Evolutionary conservation across 2,113 vertebrate species (phyloP).

Genomic region (Columba janthina): DNA sequence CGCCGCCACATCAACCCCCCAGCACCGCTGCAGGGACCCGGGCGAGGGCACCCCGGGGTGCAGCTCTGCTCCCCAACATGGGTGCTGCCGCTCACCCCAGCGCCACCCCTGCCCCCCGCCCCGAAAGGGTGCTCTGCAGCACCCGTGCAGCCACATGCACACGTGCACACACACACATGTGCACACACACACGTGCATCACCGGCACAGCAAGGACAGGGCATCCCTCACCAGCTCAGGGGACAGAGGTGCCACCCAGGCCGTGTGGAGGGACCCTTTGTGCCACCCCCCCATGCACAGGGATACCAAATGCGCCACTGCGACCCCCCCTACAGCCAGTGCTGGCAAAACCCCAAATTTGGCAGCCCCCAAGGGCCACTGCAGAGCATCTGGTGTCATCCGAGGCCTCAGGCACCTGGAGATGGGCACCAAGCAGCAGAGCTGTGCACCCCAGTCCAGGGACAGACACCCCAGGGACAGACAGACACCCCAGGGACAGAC

Average conservation of each 20-base stretch:
- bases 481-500: neutral
- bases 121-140: neutral
- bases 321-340: neutral
- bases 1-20: neutral
- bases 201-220: neutral
- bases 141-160: neutral
- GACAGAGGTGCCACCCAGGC: neutral
- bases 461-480: neutral
- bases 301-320: rapidly evolving
- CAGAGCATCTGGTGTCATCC: rapidly evolving
- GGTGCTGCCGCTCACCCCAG: rapidly evolving
- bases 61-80: rapidly evolving
- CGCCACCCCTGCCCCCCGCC: neutral
- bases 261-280: neutral
- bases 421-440: neutral
- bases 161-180: too few relatives aligned
- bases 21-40: neutral
- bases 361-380: neutral
- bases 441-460: neutral
- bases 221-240: rapidly evolving
- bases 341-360: neutral
- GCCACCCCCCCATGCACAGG: rapidly evolving
- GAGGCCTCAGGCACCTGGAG: neutral
- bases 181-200: rapidly evolving
- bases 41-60: rapidly evolving